Evolutionary conservation across 92 coral and sea anemone genomes (phyloP).

Genomic region (Palythoa heliodiscus): DNA sequence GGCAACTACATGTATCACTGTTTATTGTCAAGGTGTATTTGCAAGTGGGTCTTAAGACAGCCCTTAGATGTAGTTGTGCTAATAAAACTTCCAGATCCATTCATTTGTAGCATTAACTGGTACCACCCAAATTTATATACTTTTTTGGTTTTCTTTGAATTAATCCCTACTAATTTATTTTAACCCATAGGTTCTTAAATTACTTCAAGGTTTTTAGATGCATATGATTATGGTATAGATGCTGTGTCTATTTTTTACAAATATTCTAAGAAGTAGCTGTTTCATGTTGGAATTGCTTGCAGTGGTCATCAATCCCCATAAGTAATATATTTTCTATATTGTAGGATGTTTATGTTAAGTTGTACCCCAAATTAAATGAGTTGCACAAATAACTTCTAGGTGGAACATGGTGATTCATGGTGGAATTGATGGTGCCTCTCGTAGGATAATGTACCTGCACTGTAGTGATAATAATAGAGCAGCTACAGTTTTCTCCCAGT

Average conservation of each 20-base stretch:
- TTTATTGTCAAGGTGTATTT: not conserved
- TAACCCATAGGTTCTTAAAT: not conserved
- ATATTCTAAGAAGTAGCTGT: not conserved
- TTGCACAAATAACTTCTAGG: not conserved
- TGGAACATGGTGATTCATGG: conserved; percentile 30
- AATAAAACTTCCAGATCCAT: not conserved
- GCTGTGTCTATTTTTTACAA: not conserved
- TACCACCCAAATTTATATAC: not conserved
- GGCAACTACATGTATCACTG: not conserved
- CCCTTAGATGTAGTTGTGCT: not conserved
- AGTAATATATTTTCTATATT: not conserved
- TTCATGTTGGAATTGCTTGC: not conserved
- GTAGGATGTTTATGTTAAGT: not conserved
- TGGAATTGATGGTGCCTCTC: conserved; percentile 61
- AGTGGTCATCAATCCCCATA: not conserved
- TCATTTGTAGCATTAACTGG: not conserved
- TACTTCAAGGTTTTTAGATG: conserved; percentile 1
- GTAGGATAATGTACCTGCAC: conserved; percentile 58
- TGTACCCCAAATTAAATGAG: not conserved
- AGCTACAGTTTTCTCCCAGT: conserved; percentile 55
- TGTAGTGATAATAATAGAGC: conserved; percentile 65
- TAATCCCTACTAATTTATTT: not conserved
- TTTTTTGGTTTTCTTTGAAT: not conserved
- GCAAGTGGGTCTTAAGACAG: not conserved
- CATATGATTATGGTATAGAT: not conserved